Conservation (phyloP, 1,140 invertebrate species). For the Hylyphantes graminicola region DNA sequence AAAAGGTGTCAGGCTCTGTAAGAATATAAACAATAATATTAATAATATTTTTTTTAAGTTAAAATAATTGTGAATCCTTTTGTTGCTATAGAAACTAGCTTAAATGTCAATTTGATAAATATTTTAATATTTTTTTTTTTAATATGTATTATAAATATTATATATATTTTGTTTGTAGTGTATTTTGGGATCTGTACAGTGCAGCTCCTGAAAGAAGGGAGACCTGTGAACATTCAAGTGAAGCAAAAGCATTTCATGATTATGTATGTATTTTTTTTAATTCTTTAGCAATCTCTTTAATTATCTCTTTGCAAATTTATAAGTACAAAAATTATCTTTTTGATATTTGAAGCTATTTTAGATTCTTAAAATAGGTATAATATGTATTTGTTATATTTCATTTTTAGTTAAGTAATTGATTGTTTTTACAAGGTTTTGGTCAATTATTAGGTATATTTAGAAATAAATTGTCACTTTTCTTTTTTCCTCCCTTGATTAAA, state of each 20-base stretch:
- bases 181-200: slow-evolving; percentile 99
- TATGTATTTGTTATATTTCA: neutral
- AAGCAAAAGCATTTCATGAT: slow-evolving; percentile 99
- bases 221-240: slow-evolving; percentile 97
- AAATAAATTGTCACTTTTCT: neutral
- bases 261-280: slow-evolving; percentile 72
- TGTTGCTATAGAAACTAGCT: too few species aligned
- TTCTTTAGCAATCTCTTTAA: neutral
- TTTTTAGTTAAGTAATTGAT: neutral
- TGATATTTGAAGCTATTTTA: neutral
- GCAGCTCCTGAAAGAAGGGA: slow-evolving; percentile 96
- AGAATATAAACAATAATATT: too few species aligned
- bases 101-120: too few species aligned
- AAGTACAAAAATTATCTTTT: neutral
- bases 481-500: too few species aligned
- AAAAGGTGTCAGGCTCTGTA: too few species aligned
- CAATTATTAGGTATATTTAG: too few species aligned
- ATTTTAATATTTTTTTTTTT: too few species aligned
- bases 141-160: neutral
- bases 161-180: slow-evolving; percentile 73
- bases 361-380: neutral
- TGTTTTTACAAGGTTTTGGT: neutral
- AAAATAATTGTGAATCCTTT: too few species aligned
- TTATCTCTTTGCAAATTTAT: neutral
- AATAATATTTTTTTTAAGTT: too few species aligned